Base-by-base conservation (phyloP, 2,888 invertebrate genomes). In the Eucera pruinosa region DNA sequence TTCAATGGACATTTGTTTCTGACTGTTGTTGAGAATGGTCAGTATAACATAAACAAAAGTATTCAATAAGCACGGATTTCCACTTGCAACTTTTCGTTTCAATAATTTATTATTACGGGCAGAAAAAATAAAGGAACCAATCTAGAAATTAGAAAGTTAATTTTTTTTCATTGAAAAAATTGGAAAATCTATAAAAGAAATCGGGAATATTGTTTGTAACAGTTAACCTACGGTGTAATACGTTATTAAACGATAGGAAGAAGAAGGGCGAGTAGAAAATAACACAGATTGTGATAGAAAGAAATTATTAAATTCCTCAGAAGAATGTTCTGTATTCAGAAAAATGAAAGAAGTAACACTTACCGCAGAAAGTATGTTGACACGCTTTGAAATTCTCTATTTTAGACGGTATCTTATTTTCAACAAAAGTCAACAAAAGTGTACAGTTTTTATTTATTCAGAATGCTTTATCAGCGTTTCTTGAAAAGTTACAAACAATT, bases 121-220 rank as follows among this genome's bases (percentile, higher is more conserved):
- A 20, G 54, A 20, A 20, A 54, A 36, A 54, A 36, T 36, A 13
- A 36, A 36, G 36, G 36, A 54, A 54, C 11, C 33, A 36, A 2
- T 36, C 15, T 20, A 6, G 54, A 54, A 36, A 13, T 54, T 1
- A 54, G 36, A 54, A 54, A 54, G 36, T 20, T 54, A 0, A 36
- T 54, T 36, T 36, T 54, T 36, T 54, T 36, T 54, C 54, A 54
- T 20, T 54, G 54, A 20, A 54, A 54, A 18, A 54, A 54, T 36
- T n/a, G 20, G 36, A 36, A 54, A 54, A 54, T 54, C 36, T n/a
- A 36, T 36, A 13, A 54, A 36, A 13, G 15, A 11, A 54, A 20
- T 20, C 36, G 20, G 20, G 11, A 54, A 36, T 54, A 54, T 33
- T 54, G 20, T n/a, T n/a, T n/a, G n/a, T n/a, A n/a, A n/a, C n/a